Conservation (phyloP, 2,113 vertebrate genomes). For the Cricetomys ansorgei region DNA sequence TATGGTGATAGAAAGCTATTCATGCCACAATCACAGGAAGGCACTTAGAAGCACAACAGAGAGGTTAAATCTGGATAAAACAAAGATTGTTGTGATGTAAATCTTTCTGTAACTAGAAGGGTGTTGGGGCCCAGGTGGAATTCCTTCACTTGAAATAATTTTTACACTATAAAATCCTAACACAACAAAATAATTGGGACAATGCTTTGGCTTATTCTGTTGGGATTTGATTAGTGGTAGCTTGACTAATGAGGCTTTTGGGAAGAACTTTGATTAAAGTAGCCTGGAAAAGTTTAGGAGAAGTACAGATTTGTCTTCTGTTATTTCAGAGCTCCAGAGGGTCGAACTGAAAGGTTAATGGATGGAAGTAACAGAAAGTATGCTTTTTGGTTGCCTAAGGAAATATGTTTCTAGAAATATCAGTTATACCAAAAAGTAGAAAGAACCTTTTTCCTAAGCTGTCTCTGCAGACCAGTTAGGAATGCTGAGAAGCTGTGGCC, state of each 20-base stretch:
- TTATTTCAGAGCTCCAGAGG: slow-evolving; percentile 25
- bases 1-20: slow-evolving; percentile 53
- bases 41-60: background rate
- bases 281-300: background rate
- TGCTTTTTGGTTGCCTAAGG: slow-evolving; percentile 6
- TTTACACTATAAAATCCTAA: slow-evolving; percentile 59
- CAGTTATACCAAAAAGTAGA: background rate
- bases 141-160: slow-evolving; percentile 43
- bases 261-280: slow-evolving; percentile 59
- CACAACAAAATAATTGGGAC: slow-evolving; percentile 58
- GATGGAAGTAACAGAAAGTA: background rate
- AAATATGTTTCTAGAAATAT: slow-evolving; percentile 36
- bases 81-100: background rate
- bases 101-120: slow-evolving; percentile 54
- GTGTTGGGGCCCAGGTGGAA: slow-evolving; percentile 26
- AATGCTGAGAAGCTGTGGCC: background rate
- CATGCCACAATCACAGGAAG: slow-evolving; percentile 20
- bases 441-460: background rate
- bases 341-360: background rate
- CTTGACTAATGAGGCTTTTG: slow-evolving; percentile 53
- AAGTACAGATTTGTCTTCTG: background rate
- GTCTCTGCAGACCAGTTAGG: background rate
- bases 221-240: slow-evolving; percentile 52
- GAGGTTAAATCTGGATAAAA: slow-evolving; percentile 44
- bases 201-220: slow-evolving; percentile 28